Evolutionary conservation across 2,797 vertebrate species (phyloP), one percentile per base, ranked within the genome.

Genomic region (Limosa lapponica): DNA sequence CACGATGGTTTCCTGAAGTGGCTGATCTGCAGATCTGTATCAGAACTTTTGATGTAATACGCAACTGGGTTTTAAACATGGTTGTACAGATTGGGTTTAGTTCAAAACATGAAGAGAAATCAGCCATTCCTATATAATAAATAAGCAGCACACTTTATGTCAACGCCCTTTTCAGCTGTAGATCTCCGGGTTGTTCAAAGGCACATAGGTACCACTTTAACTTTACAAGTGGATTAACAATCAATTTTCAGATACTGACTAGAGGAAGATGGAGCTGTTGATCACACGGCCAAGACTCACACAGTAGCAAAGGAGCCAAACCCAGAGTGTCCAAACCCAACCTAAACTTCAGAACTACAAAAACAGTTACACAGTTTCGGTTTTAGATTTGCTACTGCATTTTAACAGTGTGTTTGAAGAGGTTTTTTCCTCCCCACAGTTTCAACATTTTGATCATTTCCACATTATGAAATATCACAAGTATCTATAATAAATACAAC

Each of bases 1-100:
- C 0, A 0, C 1, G 5, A 62, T 5, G 5, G 15, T n/a, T 89
- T 88, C 61, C 69, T 80, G 1, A 66, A 62, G 58, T 1, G 15
- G 61, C 49, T 84, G 37, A 78, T 79, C 32, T 54, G 62, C 73
- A 92, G 83, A 91, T 89, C 37, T 54, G 0, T 58, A 90, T 79
- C 43, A 30, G 27, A 84, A 39, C n/a, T 72, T 81, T 17, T 22
- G 27, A 93, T 7, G 14, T 13, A 62, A 57, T 4, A 32, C 1
- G 13, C 43, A 83, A 58, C 30, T 3, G 1, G 19, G 7, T 57
- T 81, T 87, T 74, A 67, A 95, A 41, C 1, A 1, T 28, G 57
- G 58, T 34, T 69, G 20, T 44, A 54, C 27, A 81, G 59, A 49
- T 12, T 9, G 8, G 3, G 54, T 93, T 71, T 44, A 67, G 25